Evolutionary conservation across 2,888 invertebrate species (phyloP).

Genomic region (Strigamia crassipes): DNA sequence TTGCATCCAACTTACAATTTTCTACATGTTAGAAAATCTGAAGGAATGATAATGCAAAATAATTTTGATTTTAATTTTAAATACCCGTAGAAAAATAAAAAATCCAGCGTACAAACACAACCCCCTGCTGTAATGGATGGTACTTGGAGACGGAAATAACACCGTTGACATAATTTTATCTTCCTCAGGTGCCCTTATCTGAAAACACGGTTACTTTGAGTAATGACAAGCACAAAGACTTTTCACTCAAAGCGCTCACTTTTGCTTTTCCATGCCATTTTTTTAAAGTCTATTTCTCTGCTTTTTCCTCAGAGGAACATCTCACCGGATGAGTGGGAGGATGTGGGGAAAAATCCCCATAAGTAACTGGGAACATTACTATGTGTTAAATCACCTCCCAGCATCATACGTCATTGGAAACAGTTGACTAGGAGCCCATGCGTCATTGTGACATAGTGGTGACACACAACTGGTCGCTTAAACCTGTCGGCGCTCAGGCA

Average conservation of each 20-base stretch:
- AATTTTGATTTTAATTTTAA: not conserved
- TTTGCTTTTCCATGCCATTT: slow-evolving; percentile 16
- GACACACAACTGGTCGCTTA: slow-evolving; percentile 38
- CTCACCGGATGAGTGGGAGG: slow-evolving; percentile 13
- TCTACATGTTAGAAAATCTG: no score
- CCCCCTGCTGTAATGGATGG: not conserved
- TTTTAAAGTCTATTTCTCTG: slow-evolving; percentile 20
- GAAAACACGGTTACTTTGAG: slow-evolving; percentile 15
- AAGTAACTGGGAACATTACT: slow-evolving; percentile 33
- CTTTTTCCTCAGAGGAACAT: slow-evolving; percentile 17
- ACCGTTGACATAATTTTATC: slow-evolving; percentile 27
- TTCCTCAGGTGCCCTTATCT: slow-evolving; percentile 36
- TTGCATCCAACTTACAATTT: no score
- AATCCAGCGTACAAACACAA: not conserved
- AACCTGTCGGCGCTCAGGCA: slow-evolving; percentile 26
- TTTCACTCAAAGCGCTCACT: slow-evolving; percentile 16
- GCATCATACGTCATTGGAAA: slow-evolving; percentile 29
- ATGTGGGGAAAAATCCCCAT: slow-evolving; percentile 17
- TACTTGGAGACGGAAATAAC: not conserved
- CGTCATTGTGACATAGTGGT: slow-evolving; percentile 39
- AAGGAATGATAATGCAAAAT: no score
- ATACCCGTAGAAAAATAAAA: not conserved
- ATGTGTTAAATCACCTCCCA: slow-evolving; percentile 38
- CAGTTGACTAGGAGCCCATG: slow-evolving; percentile 29
- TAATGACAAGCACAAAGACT: slow-evolving; percentile 32